Conservation (phyloP, 2,888 invertebrate genomes). For the Zygogramma bicolorata region DNA sequence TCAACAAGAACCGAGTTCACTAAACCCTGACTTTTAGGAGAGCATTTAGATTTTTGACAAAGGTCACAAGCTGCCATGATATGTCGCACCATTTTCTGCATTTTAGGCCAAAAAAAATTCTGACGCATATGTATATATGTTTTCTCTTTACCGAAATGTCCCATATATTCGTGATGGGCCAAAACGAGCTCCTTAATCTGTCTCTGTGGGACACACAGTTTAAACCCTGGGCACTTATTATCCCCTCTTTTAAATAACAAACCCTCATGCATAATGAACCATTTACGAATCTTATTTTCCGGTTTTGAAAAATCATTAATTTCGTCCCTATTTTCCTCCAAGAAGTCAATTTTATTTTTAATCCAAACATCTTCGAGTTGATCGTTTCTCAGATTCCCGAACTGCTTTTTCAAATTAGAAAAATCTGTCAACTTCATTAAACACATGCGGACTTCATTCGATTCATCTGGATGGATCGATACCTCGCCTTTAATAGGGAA, state of each 20-base stretch:
- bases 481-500: neutral
- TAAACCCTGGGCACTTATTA: neutral
- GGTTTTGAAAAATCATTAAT: neutral
- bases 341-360: neutral
- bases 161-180: constrained; percentile 2
- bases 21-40: neutral
- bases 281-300: neutral
- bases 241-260: constrained; percentile 12
- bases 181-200: neutral
- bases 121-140: constrained; percentile 16
- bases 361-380: neutral
- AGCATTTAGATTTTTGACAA: neutral
- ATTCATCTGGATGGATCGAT: neutral
- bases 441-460: neutral
- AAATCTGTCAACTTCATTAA: neutral
- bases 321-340: neutral
- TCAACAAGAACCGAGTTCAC: neutral
- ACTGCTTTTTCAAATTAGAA: neutral
- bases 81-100: too few relatives aligned
- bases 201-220: constrained; percentile 10
- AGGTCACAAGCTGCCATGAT: too few relatives aligned
- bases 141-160: constrained; percentile 16
- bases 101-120: too few relatives aligned
- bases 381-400: neutral
- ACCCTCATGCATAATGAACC: constrained; percentile 6